Evolutionary conservation across 2,797 vertebrate species (phyloP).

Genomic region (Pseudomugil gertrudae): DNA sequence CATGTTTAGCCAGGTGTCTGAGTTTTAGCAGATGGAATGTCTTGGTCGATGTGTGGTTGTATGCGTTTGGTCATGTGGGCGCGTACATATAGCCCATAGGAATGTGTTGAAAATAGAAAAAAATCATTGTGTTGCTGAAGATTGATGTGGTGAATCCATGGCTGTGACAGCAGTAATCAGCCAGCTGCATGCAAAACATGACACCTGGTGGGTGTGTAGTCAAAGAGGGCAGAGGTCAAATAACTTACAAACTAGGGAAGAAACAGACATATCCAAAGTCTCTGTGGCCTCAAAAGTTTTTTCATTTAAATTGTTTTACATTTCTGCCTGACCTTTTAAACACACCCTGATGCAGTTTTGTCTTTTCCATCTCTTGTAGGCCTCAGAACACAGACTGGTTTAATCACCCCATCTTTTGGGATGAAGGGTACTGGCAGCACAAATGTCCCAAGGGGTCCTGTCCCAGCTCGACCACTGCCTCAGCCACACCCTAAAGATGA

Average conservation of each 20-base stretch:
- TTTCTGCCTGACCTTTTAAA: background rate
- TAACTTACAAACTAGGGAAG: constrained; percentile 48
- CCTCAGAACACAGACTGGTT: constrained; percentile 35
- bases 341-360: no score
- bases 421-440: constrained; percentile 78
- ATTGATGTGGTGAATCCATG: constrained; percentile 56
- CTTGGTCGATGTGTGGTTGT: constrained; percentile 36
- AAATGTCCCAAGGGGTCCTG: constrained; percentile 42
- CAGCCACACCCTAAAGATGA: constrained; percentile 84
- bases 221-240: constrained; percentile 63
- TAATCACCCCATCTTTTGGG: constrained; percentile 80
- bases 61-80: constrained; percentile 47
- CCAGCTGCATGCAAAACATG: constrained; percentile 38
- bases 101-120: constrained; percentile 57
- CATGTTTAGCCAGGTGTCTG: constrained; percentile 70
- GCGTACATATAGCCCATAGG: constrained; percentile 33
- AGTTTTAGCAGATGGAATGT: constrained; percentile 38
- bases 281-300: background rate
- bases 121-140: constrained; percentile 38
- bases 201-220: constrained; percentile 58
- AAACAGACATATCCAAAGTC: constrained; percentile 8
- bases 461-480: constrained; percentile 62
- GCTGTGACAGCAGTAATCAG: constrained; percentile 57
- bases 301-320: background rate
- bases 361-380: constrained; percentile 44